A percentile compares a stretch with the other conserved stretches of the same genome.
These are phyloP conservation scores for Kuschelorhynchus macadamiae DNA, from an alignment of 2,888 invertebrate genomes.

Conservation along the genomic window DNA sequence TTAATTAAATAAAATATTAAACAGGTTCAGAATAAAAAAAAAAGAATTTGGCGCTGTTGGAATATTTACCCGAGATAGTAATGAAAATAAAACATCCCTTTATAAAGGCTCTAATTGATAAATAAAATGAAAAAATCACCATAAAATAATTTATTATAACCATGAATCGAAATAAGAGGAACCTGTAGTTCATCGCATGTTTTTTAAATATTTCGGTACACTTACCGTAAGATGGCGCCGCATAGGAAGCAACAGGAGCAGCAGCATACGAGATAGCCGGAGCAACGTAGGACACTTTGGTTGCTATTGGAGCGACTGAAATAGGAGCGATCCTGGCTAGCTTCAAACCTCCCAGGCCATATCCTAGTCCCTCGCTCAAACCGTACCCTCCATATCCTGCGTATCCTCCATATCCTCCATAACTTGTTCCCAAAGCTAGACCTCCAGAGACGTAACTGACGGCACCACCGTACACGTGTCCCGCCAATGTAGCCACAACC, in stretches of 20 bases:
- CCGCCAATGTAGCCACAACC: slow-evolving; percentile 14
- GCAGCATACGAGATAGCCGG: slow-evolving; percentile 49
- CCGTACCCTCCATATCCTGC: not conserved
- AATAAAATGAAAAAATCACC: too few relatives aligned
- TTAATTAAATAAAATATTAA: too few relatives aligned
- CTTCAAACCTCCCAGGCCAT: slow-evolving; percentile 8
- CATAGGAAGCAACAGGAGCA: slow-evolving; percentile 50
- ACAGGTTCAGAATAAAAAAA: too few relatives aligned
- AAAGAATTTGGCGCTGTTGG: too few relatives aligned
- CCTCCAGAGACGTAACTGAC: slow-evolving; percentile 29
- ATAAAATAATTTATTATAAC: too few relatives aligned
- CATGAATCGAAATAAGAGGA: too few relatives aligned
- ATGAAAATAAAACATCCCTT: too few relatives aligned
- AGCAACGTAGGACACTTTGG: slow-evolving; percentile 33
- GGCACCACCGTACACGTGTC: slow-evolving; percentile 28
- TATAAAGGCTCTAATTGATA: too few relatives aligned
- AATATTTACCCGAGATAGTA: too few relatives aligned
- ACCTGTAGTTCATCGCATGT: too few relatives aligned
- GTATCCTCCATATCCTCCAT: not conserved
- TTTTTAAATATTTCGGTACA: too few relatives aligned
- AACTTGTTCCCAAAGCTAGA: not conserved
- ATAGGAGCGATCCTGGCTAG: too few relatives aligned
- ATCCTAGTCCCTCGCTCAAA: slow-evolving; percentile 16
- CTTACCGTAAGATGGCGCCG: not conserved
- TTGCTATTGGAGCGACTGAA: not conserved